Base-by-base conservation (phyloP, 2,113 vertebrate species). In the Brachirus orientalis region DNA sequence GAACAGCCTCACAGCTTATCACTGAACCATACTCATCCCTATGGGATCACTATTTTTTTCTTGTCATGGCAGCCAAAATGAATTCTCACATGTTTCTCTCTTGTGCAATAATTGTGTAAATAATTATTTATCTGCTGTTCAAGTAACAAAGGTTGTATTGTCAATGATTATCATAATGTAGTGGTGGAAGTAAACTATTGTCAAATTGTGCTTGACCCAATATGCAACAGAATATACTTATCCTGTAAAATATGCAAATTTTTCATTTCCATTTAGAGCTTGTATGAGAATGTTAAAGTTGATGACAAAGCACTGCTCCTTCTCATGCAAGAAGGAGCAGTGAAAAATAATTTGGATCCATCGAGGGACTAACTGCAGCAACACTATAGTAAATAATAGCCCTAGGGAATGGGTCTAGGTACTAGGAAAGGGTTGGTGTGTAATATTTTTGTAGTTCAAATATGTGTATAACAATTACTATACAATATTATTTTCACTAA, bases 341-440 rank as follows among this genome's bases (percentile, higher is more conserved):
- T 17, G 63, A 69, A 35, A 55, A 45, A 68, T 45, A 22, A 40
- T 82, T 63, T 56, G 65, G 63, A 65, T 81, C 56, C 48, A 60
- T 18, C 44, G 22, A 18, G 77, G 55, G 79, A 78, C 64, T 51
- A 20, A 36, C 53, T 8, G 60, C 50, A 12, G 67, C 54, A 68
- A 61, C 63, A 52, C 62, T 75, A 72, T 63, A 72, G 61, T 62
- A 65, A 71, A 82, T 77, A 80, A 79, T 69, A 80, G 68, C 80
- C 59, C 43, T 61, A 52, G 71, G 82, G 85, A 77, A 77, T 84
- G 76, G 70, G 66, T 80, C 77, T 48, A 75, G 68, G 50, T 20
- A 63, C 52, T 4, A 22, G 48, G 18, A 51, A 28, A 4, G 17
- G 13, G 52, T 8, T 7, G 38, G 52, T 47, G 62, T 37, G 69